These are phyloP conservation scores for Proisotoma minuta DNA, from an alignment of 2,888 invertebrate species.

Conservation along the genomic window DNA sequence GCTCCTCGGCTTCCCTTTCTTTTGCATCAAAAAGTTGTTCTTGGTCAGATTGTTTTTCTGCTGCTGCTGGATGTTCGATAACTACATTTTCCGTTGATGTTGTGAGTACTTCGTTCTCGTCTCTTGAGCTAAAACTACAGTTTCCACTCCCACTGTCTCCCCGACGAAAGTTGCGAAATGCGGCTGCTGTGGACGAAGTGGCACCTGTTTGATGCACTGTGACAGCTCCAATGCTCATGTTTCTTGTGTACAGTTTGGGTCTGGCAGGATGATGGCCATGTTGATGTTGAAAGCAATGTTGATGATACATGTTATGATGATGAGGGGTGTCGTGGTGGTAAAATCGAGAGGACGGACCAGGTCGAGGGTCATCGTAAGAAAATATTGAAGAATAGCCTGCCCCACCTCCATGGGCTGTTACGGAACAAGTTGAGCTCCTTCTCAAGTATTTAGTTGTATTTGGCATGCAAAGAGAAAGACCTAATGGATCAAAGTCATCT, in stretches of 20 bases:
- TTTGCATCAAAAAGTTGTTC: too few species aligned
- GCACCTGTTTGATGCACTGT: conserved; percentile 20
- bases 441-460: conserved; percentile 25
- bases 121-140: conserved; percentile 32
- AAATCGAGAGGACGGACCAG: conserved; percentile 33
- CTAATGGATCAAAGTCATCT: conserved; percentile 12
- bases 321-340: conserved; percentile 24
- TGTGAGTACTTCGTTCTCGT: conserved; percentile 32
- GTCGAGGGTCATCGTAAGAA: conserved; percentile 23
- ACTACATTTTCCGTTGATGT: conserved; percentile 9
- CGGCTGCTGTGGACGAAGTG: conserved; percentile 18
- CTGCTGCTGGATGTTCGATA: neutral
- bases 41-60: too few species aligned
- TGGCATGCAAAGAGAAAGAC: conserved; percentile 29
- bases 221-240: conserved; percentile 34
- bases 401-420: conserved; percentile 15
- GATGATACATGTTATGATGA: conserved; percentile 23
- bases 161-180: neutral
- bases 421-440: conserved; percentile 31
- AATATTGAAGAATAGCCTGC: conserved; percentile 18
- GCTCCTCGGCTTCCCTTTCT: conserved; percentile 15
- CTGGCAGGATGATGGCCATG: conserved; percentile 25
- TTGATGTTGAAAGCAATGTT: conserved; percentile 24
- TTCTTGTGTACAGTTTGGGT: conserved; percentile 22
- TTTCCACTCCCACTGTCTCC: conserved; percentile 19